Percentiles rank a stretch among this genome's conserved stretches.
Evolutionary conservation across 53 echinoderm and acorn worm species (phyloP).

Genomic region (Henricia sp.): DNA sequence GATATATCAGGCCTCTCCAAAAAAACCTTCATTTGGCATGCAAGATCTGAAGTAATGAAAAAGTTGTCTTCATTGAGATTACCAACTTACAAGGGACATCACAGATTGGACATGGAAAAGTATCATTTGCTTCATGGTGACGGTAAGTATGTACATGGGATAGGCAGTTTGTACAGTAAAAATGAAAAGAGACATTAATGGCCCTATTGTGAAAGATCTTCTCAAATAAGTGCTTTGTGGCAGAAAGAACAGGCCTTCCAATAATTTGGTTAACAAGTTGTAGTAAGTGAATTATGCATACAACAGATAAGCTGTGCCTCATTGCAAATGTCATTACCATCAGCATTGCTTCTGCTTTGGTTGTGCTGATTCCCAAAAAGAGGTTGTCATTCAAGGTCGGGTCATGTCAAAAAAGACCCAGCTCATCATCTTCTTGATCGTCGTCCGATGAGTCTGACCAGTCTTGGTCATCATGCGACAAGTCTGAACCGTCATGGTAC

Average conservation of each 20-base stretch:
- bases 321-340: conserved; percentile 58
- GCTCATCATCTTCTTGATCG: conserved; percentile 21
- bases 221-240: conserved; percentile 17
- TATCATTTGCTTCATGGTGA: not conserved
- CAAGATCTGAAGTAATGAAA: conserved; percentile 19
- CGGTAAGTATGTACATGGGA: conserved; percentile 22
- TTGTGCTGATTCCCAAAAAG: conserved; percentile 2
- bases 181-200: conserved; percentile 49
- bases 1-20: conserved; percentile 45
- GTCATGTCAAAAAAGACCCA: conserved; percentile 30
- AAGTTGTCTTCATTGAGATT: conserved; percentile 31
- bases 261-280: conserved; percentile 42
- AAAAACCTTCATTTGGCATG: conserved; percentile 4
- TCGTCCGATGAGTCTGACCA: conserved; percentile 4
- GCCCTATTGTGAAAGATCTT: conserved; percentile 13
- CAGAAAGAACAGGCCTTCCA: conserved; percentile 17
- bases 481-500: not conserved
- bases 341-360: conserved; percentile 50
- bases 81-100: conserved; percentile 4
- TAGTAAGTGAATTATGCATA: conserved; percentile 28
- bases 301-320: conserved; percentile 49
- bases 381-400: conserved; percentile 19
- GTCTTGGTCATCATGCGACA: not conserved
- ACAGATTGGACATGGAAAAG: conserved; percentile 38
- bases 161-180: conserved; percentile 51